Base-by-base conservation (phyloP, 2,797 vertebrate genomes). In the Poeciliopsis turneri region DNA sequence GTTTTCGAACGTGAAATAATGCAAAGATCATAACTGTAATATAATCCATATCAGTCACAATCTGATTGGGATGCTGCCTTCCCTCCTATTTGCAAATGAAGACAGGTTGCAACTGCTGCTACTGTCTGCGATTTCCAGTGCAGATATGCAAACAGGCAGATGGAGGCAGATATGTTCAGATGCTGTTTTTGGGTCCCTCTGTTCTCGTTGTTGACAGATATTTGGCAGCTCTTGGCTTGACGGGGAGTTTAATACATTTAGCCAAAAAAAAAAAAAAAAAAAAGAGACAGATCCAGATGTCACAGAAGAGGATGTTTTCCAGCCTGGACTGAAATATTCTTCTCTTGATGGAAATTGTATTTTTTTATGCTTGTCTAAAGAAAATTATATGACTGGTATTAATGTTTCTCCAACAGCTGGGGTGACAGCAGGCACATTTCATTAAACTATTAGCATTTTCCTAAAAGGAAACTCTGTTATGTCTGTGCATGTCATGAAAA, bases 181-280 rank as follows among this genome's bases (percentile, higher is more conserved):
- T 85, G 84, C 84, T 86, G 76, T 90, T 70, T 90, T 89, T 87
- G 81, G 79, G 69, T 85, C 55, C 61, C 72, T 78, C 78, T 84
- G 74, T 81, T 80, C 75, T 78, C 64, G 74, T 84, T 84, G 85
- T 84, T 87, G 88, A 92, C 90, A 87, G 88, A 66, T 92, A 87
- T 81, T 87, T 90, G 88, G 88, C 86, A 1, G 45, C 76, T 78
- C 68, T 45, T 72, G 33, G 64, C 77, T 81, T 59, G 70, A 77
- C 25, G 2, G 69, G 41, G 73, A 84, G 79, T 84, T 73, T 68
- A 76, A 86, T 90, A 49, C 23, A 78, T 86, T 82, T 80, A 30
- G 53, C 78, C 75, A 39, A 82, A 87, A 77, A 49, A 1, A 49
- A 18, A 47, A 46, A 16, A 13, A 16, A 46, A 47, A 47, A 0